Conservation (phyloP, 2,888 invertebrate genomes). For the Peribatodes rhomboidaria region DNA sequence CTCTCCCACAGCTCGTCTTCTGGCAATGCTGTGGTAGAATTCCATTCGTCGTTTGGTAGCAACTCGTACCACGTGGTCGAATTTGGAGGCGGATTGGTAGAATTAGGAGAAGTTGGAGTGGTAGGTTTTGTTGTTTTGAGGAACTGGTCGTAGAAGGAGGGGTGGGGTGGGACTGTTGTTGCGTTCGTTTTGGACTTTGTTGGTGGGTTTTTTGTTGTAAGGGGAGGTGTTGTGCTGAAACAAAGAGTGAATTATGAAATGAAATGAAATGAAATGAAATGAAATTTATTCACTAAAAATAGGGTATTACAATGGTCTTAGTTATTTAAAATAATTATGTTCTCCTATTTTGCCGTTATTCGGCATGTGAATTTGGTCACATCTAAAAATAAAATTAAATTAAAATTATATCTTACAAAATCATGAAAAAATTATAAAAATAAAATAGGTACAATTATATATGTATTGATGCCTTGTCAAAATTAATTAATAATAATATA, state of each 20-base stretch:
- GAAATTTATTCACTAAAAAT: too few relatives aligned
- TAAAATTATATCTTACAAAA: too few relatives aligned
- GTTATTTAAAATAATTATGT: too few relatives aligned
- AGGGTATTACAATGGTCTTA: too few relatives aligned
- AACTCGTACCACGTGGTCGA: slow-evolving; percentile 78
- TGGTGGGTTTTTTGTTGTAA: slow-evolving; percentile 50
- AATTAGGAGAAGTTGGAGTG: slow-evolving; percentile 52
- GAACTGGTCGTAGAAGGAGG: slow-evolving; percentile 80
- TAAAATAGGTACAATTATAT: too few relatives aligned
- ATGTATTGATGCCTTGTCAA: too few relatives aligned
- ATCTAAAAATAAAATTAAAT: too few relatives aligned
- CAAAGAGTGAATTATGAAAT: not conserved
- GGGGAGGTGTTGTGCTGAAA: slow-evolving; percentile 60
- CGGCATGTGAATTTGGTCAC: too few relatives aligned
- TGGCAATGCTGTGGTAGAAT: slow-evolving; percentile 63
- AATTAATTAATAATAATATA: too few relatives aligned
- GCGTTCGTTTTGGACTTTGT: slow-evolving; percentile 54
- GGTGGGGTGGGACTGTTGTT: slow-evolving; percentile 66
- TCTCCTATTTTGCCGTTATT: too few relatives aligned
- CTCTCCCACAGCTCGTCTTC: slow-evolving; percentile 81
- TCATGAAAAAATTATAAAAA: too few relatives aligned
- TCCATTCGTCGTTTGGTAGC: slow-evolving; percentile 66
- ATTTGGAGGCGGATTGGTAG: slow-evolving; percentile 59
- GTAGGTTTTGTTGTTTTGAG: slow-evolving; percentile 72
- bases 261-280: too few relatives aligned